These are phyloP conservation scores for Whitmania pigra DNA, from an alignment of 1,140 invertebrate genomes.

Conservation along the genomic window DNA sequence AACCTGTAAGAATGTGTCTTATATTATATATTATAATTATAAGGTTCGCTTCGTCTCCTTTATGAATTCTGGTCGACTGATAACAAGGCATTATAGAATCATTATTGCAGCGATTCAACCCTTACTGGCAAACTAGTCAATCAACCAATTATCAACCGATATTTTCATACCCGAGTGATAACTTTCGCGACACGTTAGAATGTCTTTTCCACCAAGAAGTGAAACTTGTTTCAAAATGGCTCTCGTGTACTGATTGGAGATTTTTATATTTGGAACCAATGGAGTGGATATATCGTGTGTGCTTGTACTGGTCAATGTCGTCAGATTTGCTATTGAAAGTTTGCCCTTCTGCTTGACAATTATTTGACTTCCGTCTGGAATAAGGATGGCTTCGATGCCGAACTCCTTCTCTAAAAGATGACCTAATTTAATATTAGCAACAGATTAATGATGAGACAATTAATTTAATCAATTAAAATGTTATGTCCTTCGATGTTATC, in stretches of 20 bases:
- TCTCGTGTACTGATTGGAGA: not conserved
- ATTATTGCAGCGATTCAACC: too few relatives aligned
- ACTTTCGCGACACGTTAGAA: not conserved
- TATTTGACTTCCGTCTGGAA: not conserved
- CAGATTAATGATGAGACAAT: too few relatives aligned
- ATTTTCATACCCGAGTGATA: not conserved
- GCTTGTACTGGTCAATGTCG: not conserved
- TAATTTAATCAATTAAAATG: too few relatives aligned
- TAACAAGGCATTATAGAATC: too few relatives aligned
- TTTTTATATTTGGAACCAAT: not conserved
- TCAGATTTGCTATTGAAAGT: not conserved
- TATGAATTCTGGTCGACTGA: too few relatives aligned
- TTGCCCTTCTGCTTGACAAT: not conserved
- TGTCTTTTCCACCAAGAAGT: conserved; percentile 6
- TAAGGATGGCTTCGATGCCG: not conserved
- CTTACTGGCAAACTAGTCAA: too few relatives aligned
- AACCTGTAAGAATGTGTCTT: too few relatives aligned
- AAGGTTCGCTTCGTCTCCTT: too few relatives aligned
- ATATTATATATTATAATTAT: too few relatives aligned
- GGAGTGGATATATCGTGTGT: not conserved
- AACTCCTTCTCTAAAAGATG: not conserved
- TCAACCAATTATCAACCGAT: too few relatives aligned
- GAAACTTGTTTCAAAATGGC: conserved; percentile 9
- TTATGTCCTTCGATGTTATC: too few relatives aligned
- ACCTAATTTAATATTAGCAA: not conserved